A percentile compares a stretch with the other conserved stretches of the same genome.
phyloP scores from a whole-genome alignment of 2,888 invertebrate species.

The Andrena flavipes region DNA sequence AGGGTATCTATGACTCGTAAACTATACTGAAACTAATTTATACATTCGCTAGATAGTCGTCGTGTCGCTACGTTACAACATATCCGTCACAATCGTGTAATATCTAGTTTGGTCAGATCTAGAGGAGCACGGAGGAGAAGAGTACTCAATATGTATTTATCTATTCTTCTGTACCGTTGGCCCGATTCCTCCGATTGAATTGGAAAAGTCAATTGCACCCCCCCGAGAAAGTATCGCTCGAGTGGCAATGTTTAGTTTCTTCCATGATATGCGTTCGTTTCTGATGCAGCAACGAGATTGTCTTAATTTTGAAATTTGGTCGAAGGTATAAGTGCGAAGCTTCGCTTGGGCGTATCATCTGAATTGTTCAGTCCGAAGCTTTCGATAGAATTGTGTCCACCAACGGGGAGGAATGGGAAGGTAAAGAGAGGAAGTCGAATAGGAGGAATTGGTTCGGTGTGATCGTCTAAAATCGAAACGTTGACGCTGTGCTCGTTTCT shows the following conservation, averaged over 20 bases:
- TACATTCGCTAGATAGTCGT: slow-evolving; percentile 51
- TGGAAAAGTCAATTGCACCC: not conserved
- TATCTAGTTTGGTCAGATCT: slow-evolving; percentile 65
- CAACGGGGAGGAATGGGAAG: not conserved
- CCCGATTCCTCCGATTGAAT: slow-evolving; percentile 20
- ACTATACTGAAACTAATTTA: slow-evolving; percentile 53
- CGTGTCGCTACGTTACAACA: slow-evolving; percentile 47
- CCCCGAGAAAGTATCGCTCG: not conserved
- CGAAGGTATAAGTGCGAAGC: not conserved
- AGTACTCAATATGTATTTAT: slow-evolving; percentile 64
- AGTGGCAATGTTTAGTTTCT: not conserved
- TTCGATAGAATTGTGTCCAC: not conserved
- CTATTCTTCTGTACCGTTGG: not conserved
- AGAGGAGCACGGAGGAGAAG: slow-evolving; percentile 63
- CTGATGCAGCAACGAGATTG: slow-evolving; percentile 23
- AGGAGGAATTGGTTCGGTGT: slow-evolving; percentile 34
- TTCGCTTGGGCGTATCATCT: not conserved
- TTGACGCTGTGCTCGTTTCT: not conserved
- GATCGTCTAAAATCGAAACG: slow-evolving; percentile 18
- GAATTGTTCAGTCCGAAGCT: too few relatives aligned
- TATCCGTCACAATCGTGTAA: slow-evolving; percentile 36
- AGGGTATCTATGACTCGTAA: slow-evolving; percentile 33
- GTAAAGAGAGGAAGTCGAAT: not conserved
- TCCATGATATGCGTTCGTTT: slow-evolving; percentile 29
- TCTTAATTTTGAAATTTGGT: slow-evolving; percentile 7